Conservation (phyloP, 2,797 vertebrate species). For the Pampus argenteus region DNA sequence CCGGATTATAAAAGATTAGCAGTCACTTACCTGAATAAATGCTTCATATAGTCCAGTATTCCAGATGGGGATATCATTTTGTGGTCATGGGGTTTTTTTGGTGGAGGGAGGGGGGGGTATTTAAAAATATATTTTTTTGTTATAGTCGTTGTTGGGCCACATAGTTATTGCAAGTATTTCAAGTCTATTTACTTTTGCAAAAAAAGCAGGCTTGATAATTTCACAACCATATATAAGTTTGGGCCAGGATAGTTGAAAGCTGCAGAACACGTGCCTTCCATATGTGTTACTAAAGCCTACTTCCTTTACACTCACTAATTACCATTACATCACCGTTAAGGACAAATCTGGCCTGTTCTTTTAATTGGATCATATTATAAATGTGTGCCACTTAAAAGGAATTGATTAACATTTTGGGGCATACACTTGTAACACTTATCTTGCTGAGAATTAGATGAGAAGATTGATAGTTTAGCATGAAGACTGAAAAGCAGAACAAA, state of each 20-base stretch:
- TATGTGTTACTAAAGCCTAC: constrained; percentile 42
- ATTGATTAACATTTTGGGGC: too few species aligned
- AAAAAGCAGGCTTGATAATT: constrained; percentile 30
- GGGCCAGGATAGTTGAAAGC: constrained; percentile 38
- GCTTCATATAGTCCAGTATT: constrained; percentile 52
- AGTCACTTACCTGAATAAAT: constrained; percentile 73
- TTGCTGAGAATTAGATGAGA: too few species aligned
- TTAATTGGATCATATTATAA: background rate
- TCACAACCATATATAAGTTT: constrained; percentile 17
- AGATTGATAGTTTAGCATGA: too few species aligned
- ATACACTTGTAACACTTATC: too few species aligned
- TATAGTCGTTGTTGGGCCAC: constrained; percentile 24
- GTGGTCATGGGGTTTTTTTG: constrained; percentile 33
- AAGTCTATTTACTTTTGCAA: constrained; percentile 35
- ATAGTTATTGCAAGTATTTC: constrained; percentile 29
- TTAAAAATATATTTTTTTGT: constrained; percentile 37
- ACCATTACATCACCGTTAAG: constrained; percentile 7
- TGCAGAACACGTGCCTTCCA: constrained; percentile 74
- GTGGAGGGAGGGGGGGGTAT: background rate
- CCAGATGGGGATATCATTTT: constrained; percentile 51
- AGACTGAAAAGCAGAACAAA: too few species aligned
- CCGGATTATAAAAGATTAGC: constrained; percentile 78
- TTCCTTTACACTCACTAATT: constrained; percentile 18
- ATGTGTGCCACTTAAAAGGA: background rate
- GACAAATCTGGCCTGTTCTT: constrained; percentile 3